phyloP scores from a whole-genome alignment of 2,797 vertebrate species.

The Chloroceryle amazona region DNA sequence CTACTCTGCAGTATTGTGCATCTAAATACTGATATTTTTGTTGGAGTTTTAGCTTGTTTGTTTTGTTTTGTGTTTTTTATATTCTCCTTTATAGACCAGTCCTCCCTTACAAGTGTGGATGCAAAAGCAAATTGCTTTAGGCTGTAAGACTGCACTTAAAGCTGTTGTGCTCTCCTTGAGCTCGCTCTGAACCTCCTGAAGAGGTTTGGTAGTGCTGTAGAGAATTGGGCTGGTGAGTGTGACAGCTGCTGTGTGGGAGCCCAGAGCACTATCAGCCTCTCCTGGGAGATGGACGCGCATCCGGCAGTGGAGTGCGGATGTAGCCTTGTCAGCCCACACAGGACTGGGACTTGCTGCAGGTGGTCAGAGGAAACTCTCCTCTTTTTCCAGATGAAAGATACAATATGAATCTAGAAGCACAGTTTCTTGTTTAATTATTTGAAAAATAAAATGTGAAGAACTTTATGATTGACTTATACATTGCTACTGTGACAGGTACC shows the following conservation, averaged over 20 bases:
- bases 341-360: constrained; percentile 65
- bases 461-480: background rate
- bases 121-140: background rate
- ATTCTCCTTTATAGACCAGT: too few species aligned
- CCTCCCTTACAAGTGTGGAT: background rate
- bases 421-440: background rate
- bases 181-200: background rate
- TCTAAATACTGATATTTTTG: background rate
- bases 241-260: background rate
- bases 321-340: constrained; percentile 53
- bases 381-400: constrained; percentile 47
- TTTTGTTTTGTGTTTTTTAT: background rate
- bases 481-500: background rate
- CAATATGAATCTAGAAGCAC: background rate
- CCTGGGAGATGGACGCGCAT: background rate
- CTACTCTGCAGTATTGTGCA: background rate
- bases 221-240: rapidly evolving
- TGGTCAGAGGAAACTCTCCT: constrained; percentile 21
- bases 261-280: background rate
- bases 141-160: background rate
- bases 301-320: background rate
- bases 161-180: background rate
- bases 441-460: background rate
- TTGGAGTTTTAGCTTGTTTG: too few species aligned
- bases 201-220: background rate